Evolutionary conservation across 2,113 vertebrate genomes (phyloP), one percentile per base, ranked within the genome.

Genomic region (Athene noctua): DNA sequence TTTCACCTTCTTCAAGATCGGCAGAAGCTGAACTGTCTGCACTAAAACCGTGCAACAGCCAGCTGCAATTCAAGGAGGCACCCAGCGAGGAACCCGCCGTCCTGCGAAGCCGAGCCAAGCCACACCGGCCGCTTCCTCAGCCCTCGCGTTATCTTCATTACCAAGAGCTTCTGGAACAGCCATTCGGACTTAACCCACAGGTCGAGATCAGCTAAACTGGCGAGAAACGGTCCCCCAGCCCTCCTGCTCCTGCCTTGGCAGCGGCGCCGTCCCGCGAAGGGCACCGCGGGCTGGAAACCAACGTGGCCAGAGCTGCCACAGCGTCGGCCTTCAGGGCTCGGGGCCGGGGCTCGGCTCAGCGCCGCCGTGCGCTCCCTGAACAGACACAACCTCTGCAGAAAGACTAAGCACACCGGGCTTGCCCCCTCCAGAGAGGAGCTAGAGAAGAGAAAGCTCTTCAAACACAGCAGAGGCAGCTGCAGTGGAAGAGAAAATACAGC

Each of bases 81-180:
- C 40, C 15, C 17, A 5, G 51, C 0, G 44, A 70, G 61, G 26
- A 10, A 19, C 27, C 15, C 71, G 15, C 6, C 14, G 2, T 4
- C 62, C 62, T 15, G 58, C 8, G 1, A 38, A 26, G 89, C 65
- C 6, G 13, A 29, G 30, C 81, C 46, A 5, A 38, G 57, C 10
- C 47, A 9, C 3, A 2, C 5, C 75, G 36, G 52, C 4, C 65
- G 5, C 15, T 27, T 30, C 77, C 16, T 13, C 77, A 22, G 13
- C 17, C 30, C 36, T 20, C 51, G 0, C 0, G 1, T 13, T 1
- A 14, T 2, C 88, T 15, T 5, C 30, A 3, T 14, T 5, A 8
- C 4, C 26, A 19, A 16, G 71, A 25, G 52, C 18, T 26, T 63
- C 74, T 66, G 52, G 54, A 80, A 62, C 22, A 66, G 82, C 57